Base-by-base conservation (phyloP, 2,113 vertebrate genomes). In the Grallaria varia region DNA sequence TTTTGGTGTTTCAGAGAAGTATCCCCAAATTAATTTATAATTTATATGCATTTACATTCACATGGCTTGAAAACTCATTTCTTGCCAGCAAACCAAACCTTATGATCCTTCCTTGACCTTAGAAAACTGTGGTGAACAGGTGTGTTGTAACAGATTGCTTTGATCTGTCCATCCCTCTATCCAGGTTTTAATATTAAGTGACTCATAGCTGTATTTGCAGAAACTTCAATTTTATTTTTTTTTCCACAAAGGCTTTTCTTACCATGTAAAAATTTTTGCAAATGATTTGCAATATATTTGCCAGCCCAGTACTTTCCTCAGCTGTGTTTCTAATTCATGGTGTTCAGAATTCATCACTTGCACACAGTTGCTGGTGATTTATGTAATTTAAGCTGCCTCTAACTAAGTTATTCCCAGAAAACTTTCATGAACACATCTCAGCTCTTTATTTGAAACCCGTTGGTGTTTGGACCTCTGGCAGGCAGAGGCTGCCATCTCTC, bases 61-160 rank as follows among this genome's bases (percentile, higher is more conserved):
- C 9, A 45, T 28, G 58, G 23, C 10, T 39, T 91, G 56, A 9
- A 49, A 84, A 87, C 18, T 59, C 4, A 56, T 81, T 91, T 92
- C 31, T 62, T 47, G 30, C 14, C 58, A 52, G 40, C 13, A 80
- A 84, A 52, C 4, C 42, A 59, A 93, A 39, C 25, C 8, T 35
- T 50, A 20, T 0, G 0, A 35, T n/a, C 11, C 4, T 80, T 64
- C 20, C 25, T 52, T 59, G 37, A 73, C 22, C 13, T 12, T 80
- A 39, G 44, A 56, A 84, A 64, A 68, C 12, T 77, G 12, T 40
- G 58, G 12, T 52, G 39, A 63, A 18, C 7, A 76, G 4, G 21
- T 37, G 28, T 69, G 33, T 60, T 12, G 27, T 3, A 10, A 42
- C 22, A 66, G 19, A 21, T 73, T 80, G 28, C 28, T 77, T 84